Evolutionary conservation across 2,888 invertebrate genomes (phyloP), one percentile per base, ranked within the genome.

Genomic region (Plutella xylostella): DNA sequence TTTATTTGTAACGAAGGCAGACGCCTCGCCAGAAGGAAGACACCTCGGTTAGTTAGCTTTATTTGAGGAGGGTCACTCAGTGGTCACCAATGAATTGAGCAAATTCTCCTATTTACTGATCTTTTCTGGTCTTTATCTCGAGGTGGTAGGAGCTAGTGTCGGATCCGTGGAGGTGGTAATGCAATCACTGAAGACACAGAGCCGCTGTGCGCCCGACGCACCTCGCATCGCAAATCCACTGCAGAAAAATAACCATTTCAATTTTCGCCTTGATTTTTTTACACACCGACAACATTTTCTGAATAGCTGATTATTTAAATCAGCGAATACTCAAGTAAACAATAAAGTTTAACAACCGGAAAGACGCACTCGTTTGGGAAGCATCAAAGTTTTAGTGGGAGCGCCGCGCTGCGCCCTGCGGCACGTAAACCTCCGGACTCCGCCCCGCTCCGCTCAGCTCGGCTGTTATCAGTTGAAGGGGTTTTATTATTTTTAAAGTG

Each of bases 401-500:
- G 7, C 35, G 19, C 19, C 12, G 37, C 14, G 17, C 33, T 33
- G 33, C 33, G 33, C 37, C n/a, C 37, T 20, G 20, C 12, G 20
- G 37, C 37, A 37, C 37, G 37, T 37, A 19, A 4, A 12, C 37
- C 19, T 2, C 37, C 20, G 19, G n/a, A 11, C 14, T n/a, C n/a
- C n/a, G n/a, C n/a, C n/a, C n/a, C n/a, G 48, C 49, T 42, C 45
- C 49, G 48, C 47, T 49, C n/a, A n/a, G 48, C 48, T 45, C 52
- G 42, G 57, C 57, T 58, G 62, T 68, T 64, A 68, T 65, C 56
- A 53, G 54, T 53, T 72, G 65, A 77, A 80, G 77, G 68, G 74
- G 70, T 79, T 80, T 76, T 76, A 77, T 82, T 79, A 78, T 82
- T 77, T 82, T 78, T 79, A 78, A 75, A 83, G 82, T 72, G 68